Base-by-base conservation (phyloP, 1,140 invertebrate genomes). In the Polypedilum vanderplanki region DNA sequence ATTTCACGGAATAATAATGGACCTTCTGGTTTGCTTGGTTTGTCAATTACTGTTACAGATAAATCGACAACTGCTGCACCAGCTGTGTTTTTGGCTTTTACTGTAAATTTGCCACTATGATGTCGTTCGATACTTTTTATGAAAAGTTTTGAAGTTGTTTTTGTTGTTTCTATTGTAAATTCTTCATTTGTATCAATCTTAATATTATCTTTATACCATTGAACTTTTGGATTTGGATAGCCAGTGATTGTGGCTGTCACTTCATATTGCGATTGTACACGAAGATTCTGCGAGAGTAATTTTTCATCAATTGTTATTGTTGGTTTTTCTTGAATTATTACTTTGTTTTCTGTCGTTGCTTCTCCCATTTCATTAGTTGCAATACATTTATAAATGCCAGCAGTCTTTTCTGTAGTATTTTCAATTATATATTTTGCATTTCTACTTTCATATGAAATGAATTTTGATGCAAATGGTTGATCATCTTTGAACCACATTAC, bases 11-110 rank as follows among this genome's bases (percentile, higher is more conserved):
- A 86, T 41, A 88, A 81, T 1, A 96, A 84, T 15, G 91, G 90
- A 46, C 89, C 89, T 83, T 93, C 88, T 0, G 95, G 95, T 79
- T 89, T 89, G 75, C 88, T 87, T 7, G 95, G 95, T 82, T 93
- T 92, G 79, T 95, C 93, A 74, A 93, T 90, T n/a, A 96, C 93
- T 83, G 88, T 85, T 9, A 96, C 87, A 46, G 86, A 87, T 76
- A 93, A 83, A 78, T 94, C 91, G 9, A 89, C 83, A n/a, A 86
- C 84, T 18, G 88, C 86, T 12, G 85, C 85, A 8, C 94, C 94
- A 74, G 89, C 88, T 64, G 86, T 84, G 80, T 93, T 93, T n/a
- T 81, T 84, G 15, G 89, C 90, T 77, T 85, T 87, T 2, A 91
- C 82, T 17, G 86, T 87, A 78, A 91, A 93, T 64, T 85, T 88